phyloP scores from a whole-genome alignment of 35 echinoderm and acorn worm species.

The Eucidaris tribuloides region DNA sequence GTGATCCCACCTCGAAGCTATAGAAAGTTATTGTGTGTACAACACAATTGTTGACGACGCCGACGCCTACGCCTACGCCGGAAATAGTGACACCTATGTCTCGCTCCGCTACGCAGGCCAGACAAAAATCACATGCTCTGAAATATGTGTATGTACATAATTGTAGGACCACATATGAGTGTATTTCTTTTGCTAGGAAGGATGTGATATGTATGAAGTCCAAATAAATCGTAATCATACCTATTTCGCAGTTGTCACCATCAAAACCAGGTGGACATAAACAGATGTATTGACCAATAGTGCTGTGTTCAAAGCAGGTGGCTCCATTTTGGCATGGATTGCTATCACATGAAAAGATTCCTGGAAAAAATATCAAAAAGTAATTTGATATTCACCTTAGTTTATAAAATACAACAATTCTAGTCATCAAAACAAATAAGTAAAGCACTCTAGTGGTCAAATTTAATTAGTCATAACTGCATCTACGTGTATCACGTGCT shows the following conservation, averaged over 20 bases:
- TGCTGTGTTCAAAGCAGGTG: not conserved
- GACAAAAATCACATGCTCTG: no score
- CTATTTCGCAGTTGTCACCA: constrained; percentile 55
- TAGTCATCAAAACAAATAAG: not conserved
- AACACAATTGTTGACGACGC: no score
- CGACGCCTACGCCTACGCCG: no score
- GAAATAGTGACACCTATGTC: no score
- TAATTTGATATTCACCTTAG: not conserved
- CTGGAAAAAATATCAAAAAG: constrained; percentile 14
- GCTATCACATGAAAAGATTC: constrained; percentile 41
- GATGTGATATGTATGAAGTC: no score
- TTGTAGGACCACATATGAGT: no score
- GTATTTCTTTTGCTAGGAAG: no score
- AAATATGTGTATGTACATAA: no score
- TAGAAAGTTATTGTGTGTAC: no score
- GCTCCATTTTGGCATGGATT: constrained; percentile 45
- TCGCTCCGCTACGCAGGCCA: no score
- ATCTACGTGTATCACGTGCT: not conserved
- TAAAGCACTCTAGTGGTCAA: not conserved
- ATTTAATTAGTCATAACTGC: not conserved
- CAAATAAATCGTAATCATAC: not conserved
- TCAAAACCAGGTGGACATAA: constrained; percentile 40
- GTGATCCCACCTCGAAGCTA: no score
- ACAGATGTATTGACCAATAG: constrained; percentile 19
- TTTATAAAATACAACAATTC: not conserved